phyloP scores from a whole-genome alignment of 2,888 invertebrate genomes.

The Melanophora roralis region DNA sequence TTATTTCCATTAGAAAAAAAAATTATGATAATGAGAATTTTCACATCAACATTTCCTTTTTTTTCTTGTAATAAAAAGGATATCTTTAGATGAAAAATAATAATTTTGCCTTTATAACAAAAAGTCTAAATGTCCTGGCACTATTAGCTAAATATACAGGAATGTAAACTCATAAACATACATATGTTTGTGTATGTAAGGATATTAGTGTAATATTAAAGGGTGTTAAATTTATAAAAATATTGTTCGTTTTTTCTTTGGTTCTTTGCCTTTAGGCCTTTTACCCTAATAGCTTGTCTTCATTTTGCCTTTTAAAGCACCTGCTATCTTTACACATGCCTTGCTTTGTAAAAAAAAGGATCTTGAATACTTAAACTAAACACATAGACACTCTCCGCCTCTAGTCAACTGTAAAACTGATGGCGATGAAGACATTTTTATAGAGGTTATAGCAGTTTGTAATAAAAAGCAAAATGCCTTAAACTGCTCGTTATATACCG shows the following conservation, averaged over 20 bases:
- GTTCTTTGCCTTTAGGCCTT: constrained; percentile 11
- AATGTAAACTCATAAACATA: constrained; percentile 24
- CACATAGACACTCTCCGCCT: background rate
- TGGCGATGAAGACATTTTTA: constrained; percentile 61
- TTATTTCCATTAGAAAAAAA: background rate
- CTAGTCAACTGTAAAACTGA: constrained; percentile 14
- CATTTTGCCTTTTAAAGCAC: background rate
- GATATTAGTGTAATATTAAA: background rate
- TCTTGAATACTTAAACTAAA: background rate
- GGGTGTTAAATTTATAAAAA: constrained; percentile 32
- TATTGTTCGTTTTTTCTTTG: background rate
- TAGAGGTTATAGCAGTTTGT: constrained; percentile 31
- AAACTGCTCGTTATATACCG: constrained; percentile 33
- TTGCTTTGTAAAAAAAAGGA: background rate
- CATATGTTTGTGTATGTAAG: background rate
- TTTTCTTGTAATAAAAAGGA: background rate
- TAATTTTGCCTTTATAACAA: background rate
- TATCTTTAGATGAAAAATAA: background rate
- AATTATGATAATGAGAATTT: background rate
- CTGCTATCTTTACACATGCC: constrained; percentile 30
- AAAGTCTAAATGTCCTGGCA: constrained; percentile 66
- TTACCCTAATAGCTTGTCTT: background rate
- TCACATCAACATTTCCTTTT: too few species aligned
- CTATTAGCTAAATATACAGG: background rate
- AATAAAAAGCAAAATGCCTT: constrained; percentile 17